Conservation (phyloP, 2,113 vertebrate species). For the Crotalus horridus region DNA sequence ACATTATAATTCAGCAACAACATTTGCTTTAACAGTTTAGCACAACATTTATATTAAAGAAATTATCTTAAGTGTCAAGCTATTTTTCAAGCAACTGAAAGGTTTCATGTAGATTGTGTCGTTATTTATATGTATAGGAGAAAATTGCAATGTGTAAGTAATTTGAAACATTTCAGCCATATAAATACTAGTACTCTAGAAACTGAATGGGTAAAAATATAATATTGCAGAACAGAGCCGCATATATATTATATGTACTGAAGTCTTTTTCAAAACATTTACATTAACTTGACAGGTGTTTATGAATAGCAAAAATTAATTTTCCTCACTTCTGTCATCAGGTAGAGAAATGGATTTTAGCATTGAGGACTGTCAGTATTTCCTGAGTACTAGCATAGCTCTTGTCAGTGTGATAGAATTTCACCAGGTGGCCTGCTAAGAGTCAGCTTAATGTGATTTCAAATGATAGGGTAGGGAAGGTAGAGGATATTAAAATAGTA, state of each 20-base stretch:
- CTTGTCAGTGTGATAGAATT: constrained; percentile 79
- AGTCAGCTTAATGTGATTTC: constrained; percentile 84
- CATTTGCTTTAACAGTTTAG: constrained; percentile 35
- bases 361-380: constrained; percentile 73
- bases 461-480: constrained; percentile 84
- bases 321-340: constrained; percentile 75
- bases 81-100: constrained; percentile 58
- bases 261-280: constrained; percentile 82
- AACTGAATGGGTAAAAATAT: constrained; percentile 59
- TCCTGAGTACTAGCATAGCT: constrained; percentile 70
- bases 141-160: constrained; percentile 66
- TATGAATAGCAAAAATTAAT: constrained; percentile 84
- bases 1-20: neutral
- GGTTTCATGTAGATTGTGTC: constrained; percentile 57
- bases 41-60: constrained; percentile 47
- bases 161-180: constrained; percentile 66
- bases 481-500: constrained; percentile 84
- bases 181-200: constrained; percentile 60
- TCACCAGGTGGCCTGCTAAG: constrained; percentile 82
- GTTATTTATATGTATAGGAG: constrained; percentile 63
- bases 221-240: constrained; percentile 62
- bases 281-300: constrained; percentile 80
- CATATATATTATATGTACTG: constrained; percentile 73
- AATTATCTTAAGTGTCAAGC: constrained; percentile 56
- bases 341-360: constrained; percentile 73